Conservation (phyloP, 2,888 invertebrate genomes). For the Euphydryas editha region DNA sequence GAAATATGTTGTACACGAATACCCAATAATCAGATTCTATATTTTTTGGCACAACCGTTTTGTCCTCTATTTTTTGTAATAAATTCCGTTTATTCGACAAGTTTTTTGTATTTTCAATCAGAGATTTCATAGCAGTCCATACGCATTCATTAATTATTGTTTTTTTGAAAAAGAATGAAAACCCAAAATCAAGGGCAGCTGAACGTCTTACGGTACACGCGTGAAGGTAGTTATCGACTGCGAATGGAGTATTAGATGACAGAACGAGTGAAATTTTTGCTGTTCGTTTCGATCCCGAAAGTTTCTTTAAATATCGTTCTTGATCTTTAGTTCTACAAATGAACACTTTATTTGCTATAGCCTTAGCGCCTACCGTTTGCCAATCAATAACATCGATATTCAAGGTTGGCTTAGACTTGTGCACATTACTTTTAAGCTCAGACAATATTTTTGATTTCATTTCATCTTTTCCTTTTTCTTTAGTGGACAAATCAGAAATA, state of each 20-base stretch:
- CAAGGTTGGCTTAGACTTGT: constrained; percentile 52
- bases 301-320: constrained; percentile 44
- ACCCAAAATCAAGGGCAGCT: constrained; percentile 51
- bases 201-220: constrained; percentile 51
- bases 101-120: constrained; percentile 46
- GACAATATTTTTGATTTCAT: constrained; percentile 42
- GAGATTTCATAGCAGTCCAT: constrained; percentile 57
- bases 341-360: constrained; percentile 54
- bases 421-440: constrained; percentile 55
- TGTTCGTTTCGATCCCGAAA: constrained; percentile 53
- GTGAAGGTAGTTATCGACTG: constrained; percentile 44
- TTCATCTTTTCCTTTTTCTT: constrained; percentile 35
- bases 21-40: constrained; percentile 56
- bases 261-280: constrained; percentile 53
- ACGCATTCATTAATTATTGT: constrained; percentile 46
- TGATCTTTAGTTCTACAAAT: constrained; percentile 48
- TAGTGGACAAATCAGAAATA: constrained; percentile 40
- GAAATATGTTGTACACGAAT: constrained; percentile 48
- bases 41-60: constrained; percentile 46
- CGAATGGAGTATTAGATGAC: constrained; percentile 47
- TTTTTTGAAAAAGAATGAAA: constrained; percentile 47
- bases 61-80: constrained; percentile 34
- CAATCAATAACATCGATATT: constrained; percentile 53
- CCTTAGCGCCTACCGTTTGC: constrained; percentile 56
- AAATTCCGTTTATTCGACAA: constrained; percentile 17